Evolutionary conservation across 2,113 vertebrate genomes (phyloP), one percentile per base, ranked within the genome.

Genomic region (Leucopternis melanops): DNA sequence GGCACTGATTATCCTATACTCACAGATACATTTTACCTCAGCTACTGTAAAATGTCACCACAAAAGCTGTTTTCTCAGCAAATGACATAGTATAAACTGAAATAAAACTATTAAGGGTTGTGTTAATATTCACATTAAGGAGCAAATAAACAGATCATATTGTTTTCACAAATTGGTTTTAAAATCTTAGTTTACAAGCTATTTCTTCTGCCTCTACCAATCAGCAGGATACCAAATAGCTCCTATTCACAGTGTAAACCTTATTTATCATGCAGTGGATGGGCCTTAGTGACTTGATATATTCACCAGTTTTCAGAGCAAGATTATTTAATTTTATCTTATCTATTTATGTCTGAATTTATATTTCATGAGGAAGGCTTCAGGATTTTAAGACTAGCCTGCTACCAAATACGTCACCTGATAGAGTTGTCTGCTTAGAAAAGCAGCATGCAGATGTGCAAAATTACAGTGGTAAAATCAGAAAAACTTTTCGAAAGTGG

Each of bases 401-500:
- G 14, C 57, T 75, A 91, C 50, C 62, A 66, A 93, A 96, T 79
- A 91, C 49, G 0, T 98, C 97, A 97, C 96, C 97, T 97, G 97
- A 94, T 86, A 26, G 22, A 97, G 96, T 42, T 82, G 95, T 95
- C 94, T 97, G 92, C 88, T 97, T 96, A 94, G 78, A 97, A 95
- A 95, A 95, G 81, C 82, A 95, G 88, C 78, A 84, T 47, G 73
- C 52, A 90, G 90, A 92, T 82, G 91, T 95, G 80, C 81, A 96
- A 98, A 96, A 93, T 93, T 88, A 95, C 61, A 84, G 38, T 38
- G 62, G 88, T 58, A 97, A 95, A 96, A 94, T 81, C 95, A 93
- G 86, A 96, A 79, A 96, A 88, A 94, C 65, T 86, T 95, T 97
- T 97, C 97, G 95, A 72, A 92, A 94, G 95, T 81, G 89, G 40